A percentile compares a stretch with the other conserved stretches of the same genome.
These are phyloP conservation scores for Symphodus melops DNA, from an alignment of 2,113 vertebrate genomes.

Conservation along the genomic window DNA sequence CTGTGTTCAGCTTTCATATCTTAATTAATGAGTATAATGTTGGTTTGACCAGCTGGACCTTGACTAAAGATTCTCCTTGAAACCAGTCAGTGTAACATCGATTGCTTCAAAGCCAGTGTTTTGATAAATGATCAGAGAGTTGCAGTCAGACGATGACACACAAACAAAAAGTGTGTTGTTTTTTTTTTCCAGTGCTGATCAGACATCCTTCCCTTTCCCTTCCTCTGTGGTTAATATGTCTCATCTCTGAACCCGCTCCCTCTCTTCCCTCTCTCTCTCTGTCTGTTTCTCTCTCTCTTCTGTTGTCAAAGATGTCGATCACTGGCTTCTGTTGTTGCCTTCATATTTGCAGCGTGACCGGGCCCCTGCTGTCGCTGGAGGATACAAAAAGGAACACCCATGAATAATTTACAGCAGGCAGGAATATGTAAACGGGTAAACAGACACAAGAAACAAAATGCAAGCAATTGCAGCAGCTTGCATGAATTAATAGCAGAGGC, in stretches of 20 bases:
- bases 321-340: conserved; percentile 18
- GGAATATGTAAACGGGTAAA: conserved; percentile 66
- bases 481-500: conserved; percentile 49
- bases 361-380: conserved; percentile 36
- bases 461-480: conserved; percentile 62
- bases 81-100: neutral
- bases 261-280: no score
- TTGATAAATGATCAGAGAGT: neutral
- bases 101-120: neutral
- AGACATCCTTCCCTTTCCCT: neutral
- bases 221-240: neutral
- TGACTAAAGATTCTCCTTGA: neutral
- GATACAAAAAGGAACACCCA: conserved; percentile 59
- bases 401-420: conserved; percentile 71
- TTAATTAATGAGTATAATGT: neutral
- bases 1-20: neutral
- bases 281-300: conserved; percentile 26
- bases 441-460: conserved; percentile 72
- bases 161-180: neutral
- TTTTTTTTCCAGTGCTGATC: neutral
- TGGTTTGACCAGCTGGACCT: neutral
- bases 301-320: conserved; percentile 25
- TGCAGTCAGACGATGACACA: neutral
- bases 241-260: neutral
- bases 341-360: conserved; percentile 40